Base-by-base conservation (phyloP, 2,797 vertebrate species). In the Pseudochaenichthys georgianus region DNA sequence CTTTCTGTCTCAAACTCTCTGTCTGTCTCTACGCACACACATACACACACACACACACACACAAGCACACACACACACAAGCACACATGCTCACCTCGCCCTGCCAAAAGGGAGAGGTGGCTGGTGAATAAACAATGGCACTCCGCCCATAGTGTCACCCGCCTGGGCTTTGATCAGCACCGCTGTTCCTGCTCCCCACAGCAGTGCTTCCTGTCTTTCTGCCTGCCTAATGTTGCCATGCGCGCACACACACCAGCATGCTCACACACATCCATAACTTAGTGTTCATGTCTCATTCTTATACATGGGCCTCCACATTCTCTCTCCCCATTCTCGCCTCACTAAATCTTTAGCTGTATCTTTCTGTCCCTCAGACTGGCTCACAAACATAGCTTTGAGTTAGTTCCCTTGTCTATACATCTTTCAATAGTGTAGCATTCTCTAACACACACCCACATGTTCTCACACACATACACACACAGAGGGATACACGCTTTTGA, bases 121-220 rank as follows among this genome's bases (percentile, higher is more conserved):
- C 89, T 93, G 89, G 90, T 94, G 92, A 93, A 94, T 92, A 93
- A 93, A 94, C 93, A 94, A 94, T 90, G 90, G 89, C 90, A 87
- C 91, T 91, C 91, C 90, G 86, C 93, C 93, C 93, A 93, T 90
- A 84, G 92, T 94, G 94, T 94, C 94, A 94, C 90, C 90, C 81
- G 83, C 79, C 82, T 89, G 91, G 89, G 86, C 93, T 94, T 93
- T 93, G 92, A 94, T 94, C 94, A 91, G 70, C 87, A 88, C 87
- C 80, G 73, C 89, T 90, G 89, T 92, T 89, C 87, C 90, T 88
- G 82, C 86, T 90, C 87, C 91, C 81, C 90, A 88, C 88, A 88
- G 90, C 91, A 89, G 80, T 67, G 86, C 90, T 92, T 92, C 91
- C 93, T 88, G 91, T 91, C 90, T 91, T 77, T 89, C 87, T 89